Conservation (phyloP, 1,140 invertebrate genomes). For the Oncopeltus fasciatus region DNA sequence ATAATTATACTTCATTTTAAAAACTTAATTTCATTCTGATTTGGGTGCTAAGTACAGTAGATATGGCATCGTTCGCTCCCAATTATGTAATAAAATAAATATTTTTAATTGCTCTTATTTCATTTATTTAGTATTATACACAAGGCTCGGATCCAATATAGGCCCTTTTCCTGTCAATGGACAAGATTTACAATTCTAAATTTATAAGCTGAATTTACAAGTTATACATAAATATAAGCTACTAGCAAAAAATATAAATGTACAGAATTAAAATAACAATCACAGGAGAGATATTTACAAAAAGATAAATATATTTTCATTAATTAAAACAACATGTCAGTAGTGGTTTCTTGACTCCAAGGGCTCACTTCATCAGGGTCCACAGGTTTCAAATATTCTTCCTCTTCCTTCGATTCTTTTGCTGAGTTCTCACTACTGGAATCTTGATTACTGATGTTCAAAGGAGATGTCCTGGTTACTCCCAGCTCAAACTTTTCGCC, state of each 20-base stretch:
- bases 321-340: slow-evolving; percentile 44
- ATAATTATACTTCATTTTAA: not conserved
- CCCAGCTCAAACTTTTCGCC: slow-evolving; percentile 43
- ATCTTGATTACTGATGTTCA: slow-evolving; percentile 21
- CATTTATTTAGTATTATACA: not conserved
- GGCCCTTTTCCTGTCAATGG: not conserved
- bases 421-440: slow-evolving; percentile 4
- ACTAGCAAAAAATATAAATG: not conserved
- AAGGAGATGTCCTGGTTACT: slow-evolving; percentile 35
- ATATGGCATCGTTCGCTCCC: not conserved
- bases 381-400: slow-evolving; percentile 41
- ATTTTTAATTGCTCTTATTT: not conserved
- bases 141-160: not conserved
- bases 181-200: not conserved
- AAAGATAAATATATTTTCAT: too few relatives aligned
- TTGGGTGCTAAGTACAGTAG: not conserved
- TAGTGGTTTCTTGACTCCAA: slow-evolving; percentile 46
- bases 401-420: not conserved
- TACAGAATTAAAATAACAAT: slow-evolving; percentile 1
- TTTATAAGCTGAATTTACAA: not conserved
- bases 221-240: not conserved
- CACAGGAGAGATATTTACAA: slow-evolving; percentile 2
- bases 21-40: not conserved
- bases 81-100: not conserved
- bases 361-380: slow-evolving; percentile 38